Percentiles rank a stretch among this genome's conserved stretches.
These are phyloP conservation scores for Lycopodina hypogea DNA, from an alignment of 37 sponge, comb jelly and placozoan species.

Conservation along the genomic window DNA sequence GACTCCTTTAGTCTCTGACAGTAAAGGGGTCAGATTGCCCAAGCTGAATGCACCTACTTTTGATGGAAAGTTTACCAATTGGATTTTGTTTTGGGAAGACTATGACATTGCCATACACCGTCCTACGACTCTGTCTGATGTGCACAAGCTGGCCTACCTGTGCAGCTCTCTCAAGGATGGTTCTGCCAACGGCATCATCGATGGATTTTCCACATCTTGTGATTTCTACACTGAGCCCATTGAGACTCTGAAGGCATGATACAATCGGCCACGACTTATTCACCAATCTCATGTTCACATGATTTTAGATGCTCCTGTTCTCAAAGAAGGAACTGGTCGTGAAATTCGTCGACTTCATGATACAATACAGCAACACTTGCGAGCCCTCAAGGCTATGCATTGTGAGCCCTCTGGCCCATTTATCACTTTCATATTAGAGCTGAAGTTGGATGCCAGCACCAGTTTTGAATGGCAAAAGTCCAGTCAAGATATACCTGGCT, in stretches of 20 bases:
- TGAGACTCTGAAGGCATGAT: conserved; percentile 15
- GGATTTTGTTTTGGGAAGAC: conserved; percentile 27
- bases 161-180: too few relatives aligned
- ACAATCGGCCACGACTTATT: conserved; percentile 24
- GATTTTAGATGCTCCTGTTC: conserved; percentile 6
- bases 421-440: conserved; percentile 15
- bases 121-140: background rate
- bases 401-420: conserved; percentile 26
- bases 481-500: background rate
- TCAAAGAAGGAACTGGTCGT: conserved; percentile 30
- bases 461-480: conserved; percentile 33
- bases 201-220: conserved; percentile 14
- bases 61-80: conserved; percentile 20
- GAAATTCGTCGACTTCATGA: conserved; percentile 14
- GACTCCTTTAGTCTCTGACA: background rate
- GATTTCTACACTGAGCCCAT: conserved; percentile 13
- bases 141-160: conserved; percentile 24
- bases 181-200: too few relatives aligned
- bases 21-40: conserved; percentile 14
- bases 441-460: conserved; percentile 4
- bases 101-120: conserved; percentile 12
- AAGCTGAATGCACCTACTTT: conserved; percentile 22
- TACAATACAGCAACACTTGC: conserved; percentile 17
- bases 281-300: conserved; percentile 31
- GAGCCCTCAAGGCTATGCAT: conserved; percentile 26